Base-by-base conservation (phyloP, 1,140 invertebrate species). In the Hypothenemus hampei region DNA sequence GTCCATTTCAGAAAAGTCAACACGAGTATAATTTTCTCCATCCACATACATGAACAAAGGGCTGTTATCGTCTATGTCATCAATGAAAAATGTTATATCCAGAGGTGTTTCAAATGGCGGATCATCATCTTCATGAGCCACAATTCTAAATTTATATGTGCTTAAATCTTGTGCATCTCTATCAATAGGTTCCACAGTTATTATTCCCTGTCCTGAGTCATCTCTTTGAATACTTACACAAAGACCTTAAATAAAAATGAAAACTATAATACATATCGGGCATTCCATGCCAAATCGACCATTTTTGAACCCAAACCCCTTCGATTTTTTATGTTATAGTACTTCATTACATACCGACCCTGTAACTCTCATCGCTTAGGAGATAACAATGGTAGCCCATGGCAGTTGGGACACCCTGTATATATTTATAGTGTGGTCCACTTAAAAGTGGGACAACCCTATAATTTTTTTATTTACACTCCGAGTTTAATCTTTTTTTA, bases 1-100 rank as follows among this genome's bases (percentile, higher is more conserved):
- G 56, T 74, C 73, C 60, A 77, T 76, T 22, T 66, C 47, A 5
- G 77, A 75, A 1, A 59, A 41, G 13, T 37, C 21, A 6, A 39
- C 20, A 31, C 21, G 37, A 7, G 50, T 31, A 39, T 16, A 22
- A 37, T 43, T 41, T 1, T 10, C 15, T 21, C 31, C 16, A 3
- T 19, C 20, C 7, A 56, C 26, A 10, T 23, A 19, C 33, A 43
- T 50, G 15, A 60, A 49, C 16, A 56, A 13, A 4, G 79, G 79
- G n/a, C 31, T 56, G 60, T 80, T 71, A 58, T 81, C 76, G 52
- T 80, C 79, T 1, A 78, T 62, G 57, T 80, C 79, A 23, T 77
- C 70, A 15, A 81, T 69, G 16, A 78, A 77, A 23, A 80, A 73
- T 0, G 73, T 69, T 0, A 78, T 71, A 3, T 62, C 63, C 10